Percentiles rank a stretch among this genome's conserved stretches.
These are phyloP conservation scores for Pelodiscus sinensis DNA, from an alignment of 2,113 vertebrate species.

Conservation along the genomic window DNA sequence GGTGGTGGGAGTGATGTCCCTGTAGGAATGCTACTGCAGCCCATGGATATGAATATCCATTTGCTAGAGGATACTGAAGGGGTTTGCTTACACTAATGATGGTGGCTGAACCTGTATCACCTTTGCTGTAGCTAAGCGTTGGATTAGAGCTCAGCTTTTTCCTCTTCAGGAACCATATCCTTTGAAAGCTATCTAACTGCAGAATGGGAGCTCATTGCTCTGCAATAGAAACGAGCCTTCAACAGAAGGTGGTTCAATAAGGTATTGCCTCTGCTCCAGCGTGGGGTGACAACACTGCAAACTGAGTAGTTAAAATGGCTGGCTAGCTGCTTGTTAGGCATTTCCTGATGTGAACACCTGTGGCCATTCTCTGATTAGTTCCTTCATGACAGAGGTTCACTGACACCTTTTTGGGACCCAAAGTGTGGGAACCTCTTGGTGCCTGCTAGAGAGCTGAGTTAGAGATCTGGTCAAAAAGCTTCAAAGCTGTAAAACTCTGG, in stretches of 20 bases:
- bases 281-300: no score
- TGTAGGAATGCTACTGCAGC: not conserved
- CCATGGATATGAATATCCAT: not conserved
- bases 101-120: accelerated
- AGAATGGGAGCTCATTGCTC: not conserved
- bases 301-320: not conserved
- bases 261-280: not conserved
- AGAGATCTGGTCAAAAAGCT: not conserved
- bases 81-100: not conserved
- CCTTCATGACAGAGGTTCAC: not conserved
- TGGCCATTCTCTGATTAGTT: not conserved
- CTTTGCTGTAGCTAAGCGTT: no score
- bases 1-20: no score
- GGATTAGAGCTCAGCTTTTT: not conserved
- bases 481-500: not conserved
- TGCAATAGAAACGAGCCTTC: not conserved
- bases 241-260: not conserved
- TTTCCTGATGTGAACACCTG: not conserved
- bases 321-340: no score
- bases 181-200: not conserved
- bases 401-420: not conserved
- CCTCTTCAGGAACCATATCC: not conserved
- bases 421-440: no score
- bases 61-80: not conserved
- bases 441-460: not conserved